Conservation (phyloP, 1,140 invertebrate species). For the Pseudomyrmex dendroicus region DNA sequence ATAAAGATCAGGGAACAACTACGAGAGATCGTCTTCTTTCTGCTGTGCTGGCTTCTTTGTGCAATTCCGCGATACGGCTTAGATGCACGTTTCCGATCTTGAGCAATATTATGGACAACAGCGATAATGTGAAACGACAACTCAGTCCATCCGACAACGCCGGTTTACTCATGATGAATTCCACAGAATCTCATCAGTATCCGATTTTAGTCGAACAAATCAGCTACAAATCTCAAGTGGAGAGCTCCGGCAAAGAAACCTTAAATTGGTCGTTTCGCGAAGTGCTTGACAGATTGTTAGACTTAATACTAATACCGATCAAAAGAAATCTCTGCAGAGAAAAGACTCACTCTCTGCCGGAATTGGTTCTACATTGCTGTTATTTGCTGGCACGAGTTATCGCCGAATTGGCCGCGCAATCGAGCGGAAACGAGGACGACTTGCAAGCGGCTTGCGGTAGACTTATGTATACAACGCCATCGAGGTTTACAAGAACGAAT, state of each 20-base stretch:
- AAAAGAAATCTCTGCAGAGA: conserved; percentile 88
- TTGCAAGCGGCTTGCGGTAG: conserved; percentile 87
- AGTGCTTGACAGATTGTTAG: conserved; percentile 92
- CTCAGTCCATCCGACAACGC: conserved; percentile 90
- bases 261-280: conserved; percentile 92
- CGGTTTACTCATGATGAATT: conserved; percentile 89
- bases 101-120: conserved; percentile 85
- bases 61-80: conserved; percentile 91
- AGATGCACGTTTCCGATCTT: conserved; percentile 92
- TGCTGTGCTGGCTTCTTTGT: conserved; percentile 92
- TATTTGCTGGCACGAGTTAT: conserved; percentile 93
- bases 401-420: conserved; percentile 94
- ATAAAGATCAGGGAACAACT: conserved; percentile 85
- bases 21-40: conserved; percentile 90
- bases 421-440: conserved; percentile 89
- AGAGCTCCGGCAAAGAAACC: conserved; percentile 80
- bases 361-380: conserved; percentile 93
- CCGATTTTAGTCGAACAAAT: conserved; percentile 93
- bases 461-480: conserved; percentile 93
- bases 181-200: conserved; percentile 90
- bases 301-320: conserved; percentile 92
- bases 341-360: conserved; percentile 85
- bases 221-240: conserved; percentile 87
- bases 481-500: conserved; percentile 95
- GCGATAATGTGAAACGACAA: conserved; percentile 85